These are phyloP conservation scores for Corapipo altera DNA, from an alignment of 2,113 vertebrate species.

Conservation along the genomic window DNA sequence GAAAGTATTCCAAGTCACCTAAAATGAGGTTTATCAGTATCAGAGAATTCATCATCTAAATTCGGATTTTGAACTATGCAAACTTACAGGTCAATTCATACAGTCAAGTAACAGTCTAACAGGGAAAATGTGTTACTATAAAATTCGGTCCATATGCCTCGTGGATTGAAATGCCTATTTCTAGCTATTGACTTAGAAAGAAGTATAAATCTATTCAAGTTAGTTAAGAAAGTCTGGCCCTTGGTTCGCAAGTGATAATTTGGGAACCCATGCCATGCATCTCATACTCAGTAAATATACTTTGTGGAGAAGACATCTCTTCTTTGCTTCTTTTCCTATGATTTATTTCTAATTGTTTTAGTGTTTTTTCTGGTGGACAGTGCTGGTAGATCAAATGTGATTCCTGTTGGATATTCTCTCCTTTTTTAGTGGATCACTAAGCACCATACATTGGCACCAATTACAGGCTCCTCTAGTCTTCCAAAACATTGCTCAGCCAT, in stretches of 20 bases:
- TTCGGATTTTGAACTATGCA: not conserved
- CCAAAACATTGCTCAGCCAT: not conserved
- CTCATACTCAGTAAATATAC: not conserved
- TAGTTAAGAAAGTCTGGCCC: not conserved
- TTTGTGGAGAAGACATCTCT: not conserved
- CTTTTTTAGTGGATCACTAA: not conserved
- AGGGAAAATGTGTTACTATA: not conserved
- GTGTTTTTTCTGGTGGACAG: not conserved
- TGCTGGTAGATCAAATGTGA: not conserved
- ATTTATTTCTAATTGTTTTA: not conserved
- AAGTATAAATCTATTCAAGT: rapidly evolving
- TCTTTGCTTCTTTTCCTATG: not conserved
- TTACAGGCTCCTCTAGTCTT: not conserved
- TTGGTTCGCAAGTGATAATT: not conserved
- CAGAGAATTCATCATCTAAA: not conserved
- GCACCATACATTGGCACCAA: not conserved
- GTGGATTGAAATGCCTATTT: not conserved
- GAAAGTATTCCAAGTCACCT: not conserved
- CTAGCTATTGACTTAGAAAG: not conserved
- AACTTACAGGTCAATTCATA: not conserved
- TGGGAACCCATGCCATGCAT: not conserved
- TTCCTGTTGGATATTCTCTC: not conserved
- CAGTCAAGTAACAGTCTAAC: not conserved
- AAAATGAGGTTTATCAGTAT: not conserved
- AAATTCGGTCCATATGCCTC: not conserved